phyloP scores from a whole-genome alignment of 2,888 invertebrate genomes.

The Tyria jacobaeae region DNA sequence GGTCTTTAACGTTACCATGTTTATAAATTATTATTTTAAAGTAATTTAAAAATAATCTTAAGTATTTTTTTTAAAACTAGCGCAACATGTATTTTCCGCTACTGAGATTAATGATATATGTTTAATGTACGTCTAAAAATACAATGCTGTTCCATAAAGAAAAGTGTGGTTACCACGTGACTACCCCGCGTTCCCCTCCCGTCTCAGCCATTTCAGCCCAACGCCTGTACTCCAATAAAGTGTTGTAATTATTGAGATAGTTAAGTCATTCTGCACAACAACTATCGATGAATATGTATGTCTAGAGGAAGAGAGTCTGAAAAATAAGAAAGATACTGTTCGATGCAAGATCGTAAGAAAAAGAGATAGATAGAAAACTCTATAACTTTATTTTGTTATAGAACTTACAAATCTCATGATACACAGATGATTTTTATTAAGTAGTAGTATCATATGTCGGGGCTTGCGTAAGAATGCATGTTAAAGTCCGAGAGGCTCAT shows the following conservation, averaged over 20 bases:
- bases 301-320: not conserved
- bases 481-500: no score
- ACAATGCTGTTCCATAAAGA: not conserved
- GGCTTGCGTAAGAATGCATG: no score
- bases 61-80: no score
- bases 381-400: no score
- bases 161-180: constrained; percentile 4
- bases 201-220: constrained; percentile 30
- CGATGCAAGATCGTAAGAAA: not conserved
- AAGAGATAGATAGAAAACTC: not conserved
- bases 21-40: no score
- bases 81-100: no score
- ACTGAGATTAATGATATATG: no score
- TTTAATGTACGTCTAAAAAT: not conserved
- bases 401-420: no score
- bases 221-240: constrained; percentile 42
- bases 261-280: constrained; percentile 33
- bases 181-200: constrained; percentile 6
- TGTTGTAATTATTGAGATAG: constrained; percentile 51
- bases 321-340: constrained; percentile 1
- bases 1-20: no score
- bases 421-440: no score
- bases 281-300: constrained; percentile 28
- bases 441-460: no score
- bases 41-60: no score